These are phyloP conservation scores for Narcine bancroftii DNA, from an alignment of 2,113 vertebrate genomes.

Conservation along the genomic window DNA sequence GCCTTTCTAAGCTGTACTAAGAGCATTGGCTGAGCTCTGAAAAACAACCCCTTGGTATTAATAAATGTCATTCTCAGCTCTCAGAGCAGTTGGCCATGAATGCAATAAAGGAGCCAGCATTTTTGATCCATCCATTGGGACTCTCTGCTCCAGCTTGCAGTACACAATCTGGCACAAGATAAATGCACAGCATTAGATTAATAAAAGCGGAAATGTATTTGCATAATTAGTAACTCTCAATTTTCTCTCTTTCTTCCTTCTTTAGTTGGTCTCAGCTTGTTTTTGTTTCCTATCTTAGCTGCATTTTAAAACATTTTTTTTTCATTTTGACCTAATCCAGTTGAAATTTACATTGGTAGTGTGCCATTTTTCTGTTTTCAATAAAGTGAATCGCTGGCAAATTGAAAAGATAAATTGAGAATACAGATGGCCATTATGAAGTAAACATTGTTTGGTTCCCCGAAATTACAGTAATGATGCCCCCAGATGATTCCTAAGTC, in stretches of 20 bases:
- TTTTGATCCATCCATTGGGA: conserved; percentile 32
- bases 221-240: conserved; percentile 18
- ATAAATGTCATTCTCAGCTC: conserved; percentile 37
- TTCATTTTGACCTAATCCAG: conserved; percentile 22
- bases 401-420: conserved; percentile 52
- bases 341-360: conserved; percentile 34
- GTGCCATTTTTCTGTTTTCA: conserved; percentile 37
- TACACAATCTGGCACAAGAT: conserved; percentile 33
- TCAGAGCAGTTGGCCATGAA: conserved; percentile 35
- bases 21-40: conserved; percentile 37
- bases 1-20: conserved; percentile 37
- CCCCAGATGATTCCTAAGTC: conserved; percentile 50
- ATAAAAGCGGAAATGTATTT: conserved; percentile 30
- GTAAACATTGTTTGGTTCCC: conserved; percentile 51
- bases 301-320: neutral
- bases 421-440: conserved; percentile 49
- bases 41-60: conserved; percentile 38
- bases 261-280: neutral
- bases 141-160: conserved; percentile 25
- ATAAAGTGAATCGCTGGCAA: conserved; percentile 47
- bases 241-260: neutral
- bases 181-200: conserved; percentile 33
- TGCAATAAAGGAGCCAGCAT: conserved; percentile 37
- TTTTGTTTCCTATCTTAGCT: neutral
- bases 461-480: conserved; percentile 52